These are phyloP conservation scores for Smithornis capensis DNA, from an alignment of 2,113 vertebrate genomes.

Conservation along the genomic window DNA sequence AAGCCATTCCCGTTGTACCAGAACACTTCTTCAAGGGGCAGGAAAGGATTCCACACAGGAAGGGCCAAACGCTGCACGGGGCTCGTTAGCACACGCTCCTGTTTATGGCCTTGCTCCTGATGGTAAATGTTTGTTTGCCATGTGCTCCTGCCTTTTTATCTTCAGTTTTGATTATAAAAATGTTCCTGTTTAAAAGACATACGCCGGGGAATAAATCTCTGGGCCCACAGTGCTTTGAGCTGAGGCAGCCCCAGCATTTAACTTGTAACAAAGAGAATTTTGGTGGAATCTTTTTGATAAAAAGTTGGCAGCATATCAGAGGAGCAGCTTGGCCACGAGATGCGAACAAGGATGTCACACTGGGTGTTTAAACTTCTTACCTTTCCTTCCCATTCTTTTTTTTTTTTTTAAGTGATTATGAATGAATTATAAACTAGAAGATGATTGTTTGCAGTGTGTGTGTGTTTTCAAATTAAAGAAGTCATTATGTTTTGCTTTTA, in stretches of 20 bases:
- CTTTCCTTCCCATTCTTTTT: background rate
- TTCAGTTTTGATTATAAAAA: slow-evolving; percentile 7
- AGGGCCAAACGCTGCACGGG: fast-evolving
- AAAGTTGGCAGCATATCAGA: slow-evolving; percentile 9
- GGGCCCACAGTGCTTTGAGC: background rate
- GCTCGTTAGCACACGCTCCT: fast-evolving
- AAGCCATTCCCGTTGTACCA: background rate
- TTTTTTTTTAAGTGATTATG: background rate
- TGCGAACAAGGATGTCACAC: background rate
- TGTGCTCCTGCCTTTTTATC: slow-evolving; percentile 9
- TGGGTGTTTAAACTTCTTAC: background rate
- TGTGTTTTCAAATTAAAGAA: background rate
- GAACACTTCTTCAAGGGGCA: background rate
- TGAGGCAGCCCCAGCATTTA: background rate
- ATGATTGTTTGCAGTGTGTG: background rate
- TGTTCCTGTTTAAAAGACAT: slow-evolving; percentile 38
- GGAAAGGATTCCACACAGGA: background rate
- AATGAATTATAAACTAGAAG: background rate
- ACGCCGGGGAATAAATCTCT: background rate
- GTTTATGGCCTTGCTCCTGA: background rate
- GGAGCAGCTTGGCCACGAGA: background rate
- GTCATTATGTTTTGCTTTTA: background rate
- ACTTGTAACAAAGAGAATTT: background rate
- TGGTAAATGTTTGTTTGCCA: background rate
- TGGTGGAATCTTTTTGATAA: slow-evolving; percentile 2